Evolutionary conservation across 2,113 vertebrate genomes (phyloP), one percentile per base, ranked within the genome.

Genomic region (Stigmatopora nigra): DNA sequence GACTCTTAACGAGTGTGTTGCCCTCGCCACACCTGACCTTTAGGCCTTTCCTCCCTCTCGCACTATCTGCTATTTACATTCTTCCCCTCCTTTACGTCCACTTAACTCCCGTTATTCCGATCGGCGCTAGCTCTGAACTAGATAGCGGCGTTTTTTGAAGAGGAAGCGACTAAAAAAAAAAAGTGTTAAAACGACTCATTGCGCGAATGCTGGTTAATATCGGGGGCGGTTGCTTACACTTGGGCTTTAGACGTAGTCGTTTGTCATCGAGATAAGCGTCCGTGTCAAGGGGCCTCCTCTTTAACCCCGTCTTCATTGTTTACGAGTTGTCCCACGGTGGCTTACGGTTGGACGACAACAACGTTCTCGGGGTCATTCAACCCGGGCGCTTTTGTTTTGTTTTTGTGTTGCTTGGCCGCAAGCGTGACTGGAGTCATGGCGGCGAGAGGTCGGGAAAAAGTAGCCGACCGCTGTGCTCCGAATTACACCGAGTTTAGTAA

Each of bases 241-340:
- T 75, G 63, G 64, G 46, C 70, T 86, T 82, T 70, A 78, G 71
- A 68, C 72, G 62, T 75, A 65, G 53, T 70, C 25, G 12, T 80
- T 66, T 64, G 64, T 78, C 71, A 69, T 85, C 80, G 78, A 86
- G 85, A 87, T 86, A 84, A 86, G 71, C 13, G 53, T 10, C 5
- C 57, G 49, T 15, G 36, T 63, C 81, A 63, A 2, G 57, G 72
- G 70, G 62, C 70, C 70, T 69, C 70, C 74, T 75, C 72, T 79
- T 78, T 80, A 69, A 80, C 83, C 77, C 79, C 73, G 75, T 69
- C 64, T 72, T 78, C 63, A 73, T 58, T 78, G 67, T 84, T 87
- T 86, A 77, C 10, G 31, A 82, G 77, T 62, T 48, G 25, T 15
- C 25, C 59, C 70, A 70, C 53, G 31, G 68, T 72, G 73, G 65